Base-by-base conservation (phyloP, 2,113 vertebrate genomes). In the Larimichthys polyactis region DNA sequence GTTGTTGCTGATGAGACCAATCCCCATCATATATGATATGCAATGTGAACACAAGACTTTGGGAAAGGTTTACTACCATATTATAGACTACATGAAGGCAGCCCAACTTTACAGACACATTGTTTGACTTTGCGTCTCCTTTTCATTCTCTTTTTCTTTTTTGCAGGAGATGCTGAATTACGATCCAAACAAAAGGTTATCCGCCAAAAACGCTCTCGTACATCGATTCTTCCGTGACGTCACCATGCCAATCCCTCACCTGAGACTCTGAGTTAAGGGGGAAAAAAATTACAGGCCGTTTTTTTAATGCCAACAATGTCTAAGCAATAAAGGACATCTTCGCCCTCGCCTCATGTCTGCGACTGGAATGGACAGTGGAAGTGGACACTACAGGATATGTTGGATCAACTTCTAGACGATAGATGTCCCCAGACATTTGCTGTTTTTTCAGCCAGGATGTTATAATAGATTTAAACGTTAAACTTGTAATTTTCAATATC, bases 211-310 rank as follows among this genome's bases (percentile, higher is more conserved):
- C 6, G 97, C 97, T 15, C 95, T 98, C 17, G 92, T 95, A 12
- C 97, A 99, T 83, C 93, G 96, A 40, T 98, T 98, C 93, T 99
- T 99, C 94, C 96, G 96, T 11, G 97, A 98, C 19, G 97, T 99
- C 86, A 97, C 96, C 91, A 96, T 96, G 91, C 96, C 97, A 0
- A 68, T 95, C 62, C 97, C 97, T 66, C 96, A 97, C n/a, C 95
- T 99, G 75, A 96, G 97, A 85, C 94, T 97, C 63, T 97, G 93
- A 96, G 63, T 69, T 0, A 11, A 63, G n/a, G 54, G 52, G 44
- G 78, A 27, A 27, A 27, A 55, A 51, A 78, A 29, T 19, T 11
- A 75, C 36, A 15, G 55, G 22, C 51, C 27, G 2, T 43, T 82
- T 72, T 72, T 70, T 36, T 70, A 65, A 71, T 40, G n/a, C 19